Conservation (phyloP, 2,113 vertebrate genomes). For the Atractosteus spatula region DNA sequence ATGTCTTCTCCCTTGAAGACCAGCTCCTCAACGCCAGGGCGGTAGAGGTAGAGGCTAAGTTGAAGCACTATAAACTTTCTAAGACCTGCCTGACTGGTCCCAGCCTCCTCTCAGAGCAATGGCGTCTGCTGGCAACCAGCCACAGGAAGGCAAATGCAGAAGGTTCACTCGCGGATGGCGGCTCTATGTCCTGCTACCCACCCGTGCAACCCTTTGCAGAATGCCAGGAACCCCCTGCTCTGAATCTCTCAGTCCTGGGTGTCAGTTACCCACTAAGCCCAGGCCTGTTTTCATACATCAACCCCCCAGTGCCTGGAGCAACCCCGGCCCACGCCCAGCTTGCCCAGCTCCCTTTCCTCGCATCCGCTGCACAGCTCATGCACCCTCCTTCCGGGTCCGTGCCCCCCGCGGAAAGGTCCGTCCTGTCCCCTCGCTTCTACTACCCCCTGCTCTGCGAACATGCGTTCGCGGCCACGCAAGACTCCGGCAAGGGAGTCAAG, state of each 20-base stretch:
- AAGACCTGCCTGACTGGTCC: slow-evolving; percentile 66
- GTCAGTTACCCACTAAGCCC: slow-evolving; percentile 83
- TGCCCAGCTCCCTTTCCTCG: slow-evolving; percentile 81
- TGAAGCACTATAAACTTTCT: slow-evolving; percentile 73
- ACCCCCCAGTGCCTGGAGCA: slow-evolving; percentile 67
- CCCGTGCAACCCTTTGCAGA: slow-evolving; percentile 74
- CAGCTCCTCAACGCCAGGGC: slow-evolving; percentile 62
- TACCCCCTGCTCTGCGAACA: slow-evolving; percentile 90
- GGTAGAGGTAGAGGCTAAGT: slow-evolving; percentile 70
- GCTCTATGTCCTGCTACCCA: slow-evolving; percentile 80
- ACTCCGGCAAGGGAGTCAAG: slow-evolving; percentile 62
- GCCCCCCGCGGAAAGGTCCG: slow-evolving; percentile 61
- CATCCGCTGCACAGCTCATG: slow-evolving; percentile 78
- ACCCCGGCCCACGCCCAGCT: slow-evolving; percentile 64
- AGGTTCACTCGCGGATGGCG: slow-evolving; percentile 47
- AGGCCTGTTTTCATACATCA: slow-evolving; percentile 85
- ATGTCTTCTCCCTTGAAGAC: slow-evolving; percentile 75
- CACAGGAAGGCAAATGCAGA: slow-evolving; percentile 58
- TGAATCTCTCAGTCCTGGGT: slow-evolving; percentile 86
- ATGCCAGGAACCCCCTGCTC: slow-evolving; percentile 76
- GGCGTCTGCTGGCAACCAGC: slow-evolving; percentile 72
- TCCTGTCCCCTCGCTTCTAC: slow-evolving; percentile 79
- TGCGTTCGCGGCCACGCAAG: slow-evolving; percentile 55
- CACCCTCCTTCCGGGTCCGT: slow-evolving; percentile 64
- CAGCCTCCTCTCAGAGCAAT: slow-evolving; percentile 74